Evolutionary conservation across 2,113 vertebrate species (phyloP).

Genomic region (Corynorhinus townsendii): DNA sequence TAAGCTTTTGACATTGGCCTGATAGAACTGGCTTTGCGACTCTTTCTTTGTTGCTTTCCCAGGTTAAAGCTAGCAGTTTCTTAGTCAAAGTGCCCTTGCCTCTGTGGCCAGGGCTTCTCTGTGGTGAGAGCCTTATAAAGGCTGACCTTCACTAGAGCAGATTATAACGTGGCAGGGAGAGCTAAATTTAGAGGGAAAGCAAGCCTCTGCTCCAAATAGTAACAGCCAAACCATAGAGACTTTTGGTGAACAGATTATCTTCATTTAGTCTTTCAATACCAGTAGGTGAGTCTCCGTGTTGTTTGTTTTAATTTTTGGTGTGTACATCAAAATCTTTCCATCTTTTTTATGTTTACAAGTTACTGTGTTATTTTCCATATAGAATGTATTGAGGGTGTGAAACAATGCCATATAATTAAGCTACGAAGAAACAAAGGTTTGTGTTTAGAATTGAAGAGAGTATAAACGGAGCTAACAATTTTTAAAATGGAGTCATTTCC

Average conservation of each 20-base stretch:
- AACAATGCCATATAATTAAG: not conserved
- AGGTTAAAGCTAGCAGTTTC: not conserved
- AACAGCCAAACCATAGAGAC: slow-evolving; percentile 43
- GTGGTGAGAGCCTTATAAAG: slow-evolving; percentile 74
- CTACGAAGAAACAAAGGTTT: not conserved
- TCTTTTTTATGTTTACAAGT: not conserved
- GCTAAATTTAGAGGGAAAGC: slow-evolving; percentile 80
- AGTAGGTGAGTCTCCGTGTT: not conserved
- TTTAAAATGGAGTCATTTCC: not conserved
- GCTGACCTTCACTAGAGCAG: slow-evolving; percentile 67
- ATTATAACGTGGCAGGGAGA: slow-evolving; percentile 64
- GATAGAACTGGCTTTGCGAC: not conserved
- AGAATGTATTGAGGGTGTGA: not conserved
- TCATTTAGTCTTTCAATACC: slow-evolving; percentile 12
- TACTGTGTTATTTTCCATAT: not conserved
- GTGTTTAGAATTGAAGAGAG: not conserved
- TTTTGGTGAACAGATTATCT: not conserved
- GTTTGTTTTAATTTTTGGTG: not conserved
- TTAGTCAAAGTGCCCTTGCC: slow-evolving; percentile 14
- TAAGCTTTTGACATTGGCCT: not conserved
- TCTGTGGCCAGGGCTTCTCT: not conserved
- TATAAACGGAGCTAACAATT: not conserved
- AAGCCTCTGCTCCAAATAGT: slow-evolving; percentile 72
- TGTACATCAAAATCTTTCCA: not conserved
- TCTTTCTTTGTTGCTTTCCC: not conserved